Evolutionary conservation across 1,140 invertebrate species (phyloP), one percentile per base, ranked within the genome.

Genomic region (Platyura marginata): DNA sequence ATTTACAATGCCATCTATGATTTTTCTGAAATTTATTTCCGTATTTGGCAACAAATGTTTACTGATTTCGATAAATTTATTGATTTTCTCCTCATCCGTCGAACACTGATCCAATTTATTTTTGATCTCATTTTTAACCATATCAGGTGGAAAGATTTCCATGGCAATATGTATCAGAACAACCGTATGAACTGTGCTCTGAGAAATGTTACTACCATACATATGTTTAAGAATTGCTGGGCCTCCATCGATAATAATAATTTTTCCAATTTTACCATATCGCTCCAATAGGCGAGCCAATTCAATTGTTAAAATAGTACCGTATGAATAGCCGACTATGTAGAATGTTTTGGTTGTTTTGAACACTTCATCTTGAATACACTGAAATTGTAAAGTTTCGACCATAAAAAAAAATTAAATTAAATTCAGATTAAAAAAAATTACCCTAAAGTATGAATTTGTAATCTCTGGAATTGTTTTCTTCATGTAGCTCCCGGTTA

Each of bases 251-350:
- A 77, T 55, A 8, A 67, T 61, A 51, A 73, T 63, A 6, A 77
- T 40, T 39, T 60, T 61, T 1, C 73, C 74, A 18, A 49, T 54
- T 35, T 56, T 61, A 47, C 74, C 74, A 51, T 68, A 55, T 20
- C 52, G 59, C 61, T 80, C 76, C 21, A 80, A 53, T 29, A 64
- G 46, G 2, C 55, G 48, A 2, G 67, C 69, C 3, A 77, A 42
- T 51, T 75, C 67, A 3, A 78, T 42, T 2, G 68, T 65, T 6
- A 77, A 51, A 10, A 70, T 49, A n/a, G 66, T 56, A 32, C 77
- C 77, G 51, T 68, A 79, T n/a, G 75, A 79, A 57, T 78, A 78
- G 4, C 72, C 74, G 18, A 78, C 59, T 1, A 80, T 49, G 43
- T 65, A 70, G 55, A 71, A 77, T 2, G 66, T 50, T 46, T 62